These are phyloP conservation scores for Laticauda laticaudata DNA, from an alignment of 2,113 vertebrate species.

Conservation along the genomic window DNA sequence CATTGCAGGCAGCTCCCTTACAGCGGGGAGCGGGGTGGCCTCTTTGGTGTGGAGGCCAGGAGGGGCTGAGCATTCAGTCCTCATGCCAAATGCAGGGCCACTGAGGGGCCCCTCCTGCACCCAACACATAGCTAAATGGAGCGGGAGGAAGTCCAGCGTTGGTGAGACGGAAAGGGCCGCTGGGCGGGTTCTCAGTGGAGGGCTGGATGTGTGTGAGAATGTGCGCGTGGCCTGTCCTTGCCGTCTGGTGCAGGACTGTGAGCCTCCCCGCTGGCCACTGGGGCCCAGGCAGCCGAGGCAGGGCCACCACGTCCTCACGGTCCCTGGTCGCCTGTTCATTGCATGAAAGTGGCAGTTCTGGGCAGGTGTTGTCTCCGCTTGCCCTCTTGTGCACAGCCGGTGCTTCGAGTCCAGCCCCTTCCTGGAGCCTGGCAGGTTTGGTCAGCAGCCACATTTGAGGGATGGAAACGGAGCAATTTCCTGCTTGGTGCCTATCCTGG, in stretches of 20 bases:
- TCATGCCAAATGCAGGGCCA: neutral
- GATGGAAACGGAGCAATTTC: neutral
- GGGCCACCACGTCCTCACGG: too few species aligned
- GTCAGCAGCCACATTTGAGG: neutral
- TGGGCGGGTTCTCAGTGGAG: too few species aligned
- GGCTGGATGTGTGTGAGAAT: fast-evolving
- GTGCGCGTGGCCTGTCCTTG: neutral
- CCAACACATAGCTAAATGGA: too few species aligned
- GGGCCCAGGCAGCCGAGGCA: neutral
- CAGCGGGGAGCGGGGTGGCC: neutral
- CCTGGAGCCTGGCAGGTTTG: neutral
- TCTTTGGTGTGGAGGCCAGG: neutral
- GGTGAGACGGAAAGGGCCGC: too few species aligned
- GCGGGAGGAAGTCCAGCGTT: too few species aligned
- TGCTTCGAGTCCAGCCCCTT: neutral
- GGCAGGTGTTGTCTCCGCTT: neutral
- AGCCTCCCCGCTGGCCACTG: too few species aligned
- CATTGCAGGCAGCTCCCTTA: neutral
- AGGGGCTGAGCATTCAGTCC: too few species aligned
- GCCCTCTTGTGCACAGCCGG: too few species aligned
- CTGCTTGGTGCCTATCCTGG: neutral
- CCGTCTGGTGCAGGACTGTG: neutral
- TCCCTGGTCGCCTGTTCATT: too few species aligned
- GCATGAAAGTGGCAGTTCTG: neutral
- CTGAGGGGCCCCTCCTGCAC: too few species aligned